Percentiles rank a stretch among this genome's conserved stretches.
These are phyloP conservation scores for Hydraecia micacea DNA, from an alignment of 2,888 invertebrate species.

Conservation along the genomic window DNA sequence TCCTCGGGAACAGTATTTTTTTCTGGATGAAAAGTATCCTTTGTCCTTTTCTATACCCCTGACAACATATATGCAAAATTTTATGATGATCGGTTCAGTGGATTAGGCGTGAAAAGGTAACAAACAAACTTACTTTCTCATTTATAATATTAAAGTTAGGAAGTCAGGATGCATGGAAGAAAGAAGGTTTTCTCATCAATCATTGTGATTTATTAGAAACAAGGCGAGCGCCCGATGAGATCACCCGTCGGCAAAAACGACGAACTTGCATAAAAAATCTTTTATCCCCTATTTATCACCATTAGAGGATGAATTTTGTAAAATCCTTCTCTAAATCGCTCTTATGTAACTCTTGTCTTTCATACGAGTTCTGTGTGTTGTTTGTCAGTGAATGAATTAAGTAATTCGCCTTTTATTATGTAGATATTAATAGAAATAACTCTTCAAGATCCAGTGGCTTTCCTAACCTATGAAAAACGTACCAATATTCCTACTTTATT, in stretches of 20 bases:
- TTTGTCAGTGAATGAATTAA: background rate
- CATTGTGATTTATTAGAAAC: background rate
- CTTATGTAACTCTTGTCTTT: background rate
- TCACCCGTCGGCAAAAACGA: background rate
- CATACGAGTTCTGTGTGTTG: background rate
- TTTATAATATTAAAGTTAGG: too few species aligned
- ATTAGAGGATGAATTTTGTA: background rate
- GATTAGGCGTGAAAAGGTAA: too few species aligned
- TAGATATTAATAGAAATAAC: background rate
- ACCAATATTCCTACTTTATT: background rate
- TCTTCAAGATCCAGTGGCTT: too few species aligned
- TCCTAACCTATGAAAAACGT: background rate
- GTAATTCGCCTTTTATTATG: background rate
- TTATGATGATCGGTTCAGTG: too few species aligned
- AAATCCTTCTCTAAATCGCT: too few species aligned
- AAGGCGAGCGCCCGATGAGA: background rate
- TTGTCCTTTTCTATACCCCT: too few species aligned
- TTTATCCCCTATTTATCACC: background rate
- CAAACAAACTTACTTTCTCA: too few species aligned
- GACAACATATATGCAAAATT: too few species aligned
- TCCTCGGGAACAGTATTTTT: too few species aligned
- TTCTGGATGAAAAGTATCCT: too few species aligned
- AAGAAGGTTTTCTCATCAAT: background rate
- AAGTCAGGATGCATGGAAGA: too few species aligned
- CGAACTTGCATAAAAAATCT: background rate